Percentiles rank a stretch among this genome's conserved stretches.
Evolutionary conservation across 2,888 invertebrate species (phyloP).

Genomic region (Itoplectis maculator): DNA sequence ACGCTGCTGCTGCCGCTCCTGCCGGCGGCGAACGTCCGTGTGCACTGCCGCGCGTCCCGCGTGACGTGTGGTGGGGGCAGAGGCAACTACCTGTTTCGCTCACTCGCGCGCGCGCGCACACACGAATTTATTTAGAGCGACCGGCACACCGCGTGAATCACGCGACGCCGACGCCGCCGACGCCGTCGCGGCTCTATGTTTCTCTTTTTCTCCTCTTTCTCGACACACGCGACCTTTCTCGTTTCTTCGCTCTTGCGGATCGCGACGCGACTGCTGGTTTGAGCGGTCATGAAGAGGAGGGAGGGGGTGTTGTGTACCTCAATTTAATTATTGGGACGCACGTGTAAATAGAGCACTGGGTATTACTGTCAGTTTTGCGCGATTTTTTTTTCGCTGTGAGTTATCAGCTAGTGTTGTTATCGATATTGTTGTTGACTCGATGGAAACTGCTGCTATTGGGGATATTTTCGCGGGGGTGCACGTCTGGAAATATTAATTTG

Average conservation of each 20-base stretch:
- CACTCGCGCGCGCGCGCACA: conserved; percentile 73
- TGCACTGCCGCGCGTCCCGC: conserved; percentile 78
- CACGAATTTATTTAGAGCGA: conserved; percentile 76
- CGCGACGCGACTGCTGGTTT: conserved; percentile 55
- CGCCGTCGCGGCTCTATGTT: conserved; percentile 28
- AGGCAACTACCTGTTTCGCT: conserved; percentile 76
- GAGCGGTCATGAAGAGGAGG: conserved; percentile 44
- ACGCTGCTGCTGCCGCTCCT: conserved; percentile 83
- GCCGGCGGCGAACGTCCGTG: conserved; percentile 58
- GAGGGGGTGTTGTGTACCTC: conserved; percentile 59
- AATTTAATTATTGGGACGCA: conserved; percentile 60
- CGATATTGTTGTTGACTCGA: too few species aligned
- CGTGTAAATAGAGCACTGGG: conserved; percentile 23
- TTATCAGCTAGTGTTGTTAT: too few species aligned
- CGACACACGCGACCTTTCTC: conserved; percentile 57
- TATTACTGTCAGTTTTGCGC: conserved; percentile 21
- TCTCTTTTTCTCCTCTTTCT: conserved; percentile 4
- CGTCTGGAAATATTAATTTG: too few species aligned
- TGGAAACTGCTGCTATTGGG: too few species aligned
- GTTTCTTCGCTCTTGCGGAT: conserved; percentile 23
- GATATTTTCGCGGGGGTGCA: too few species aligned
- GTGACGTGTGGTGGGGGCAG: conserved; percentile 79
- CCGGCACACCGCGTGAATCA: conserved; percentile 74
- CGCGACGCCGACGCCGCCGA: conserved; percentile 63
- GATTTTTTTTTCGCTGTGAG: background rate